Conservation (phyloP, 2,888 invertebrate genomes). For the Leptura quadrifasciata region DNA sequence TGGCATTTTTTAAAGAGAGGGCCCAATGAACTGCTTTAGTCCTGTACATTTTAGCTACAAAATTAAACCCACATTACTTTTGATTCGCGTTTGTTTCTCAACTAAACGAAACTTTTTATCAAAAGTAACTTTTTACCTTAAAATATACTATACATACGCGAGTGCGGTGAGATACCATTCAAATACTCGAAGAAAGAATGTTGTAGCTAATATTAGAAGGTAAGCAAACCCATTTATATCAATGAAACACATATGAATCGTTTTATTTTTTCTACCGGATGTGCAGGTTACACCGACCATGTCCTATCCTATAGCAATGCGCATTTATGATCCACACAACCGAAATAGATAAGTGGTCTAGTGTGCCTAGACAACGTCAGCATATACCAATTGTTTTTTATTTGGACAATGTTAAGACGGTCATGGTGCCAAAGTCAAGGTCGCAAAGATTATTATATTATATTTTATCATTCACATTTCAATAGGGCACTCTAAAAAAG, state of each 20-base stretch:
- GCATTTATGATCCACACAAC: constrained; percentile 49
- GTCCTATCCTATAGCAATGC: constrained; percentile 44
- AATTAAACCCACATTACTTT: too few species aligned
- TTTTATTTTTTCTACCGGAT: constrained; percentile 12
- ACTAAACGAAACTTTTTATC: too few species aligned
- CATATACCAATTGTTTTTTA: constrained; percentile 55
- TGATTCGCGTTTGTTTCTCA: too few species aligned
- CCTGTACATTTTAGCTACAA: too few species aligned
- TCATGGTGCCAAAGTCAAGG: constrained; percentile 63
- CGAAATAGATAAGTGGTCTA: constrained; percentile 62
- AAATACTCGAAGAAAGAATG: neutral
- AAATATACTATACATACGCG: too few species aligned
- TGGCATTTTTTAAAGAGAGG: too few species aligned
- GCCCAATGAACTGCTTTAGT: too few species aligned
- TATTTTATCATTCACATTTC: constrained; percentile 60
- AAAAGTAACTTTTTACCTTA: neutral
- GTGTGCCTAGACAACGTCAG: constrained; percentile 51
- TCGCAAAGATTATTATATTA: constrained; percentile 59
- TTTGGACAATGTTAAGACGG: constrained; percentile 63
- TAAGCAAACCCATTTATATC: neutral
- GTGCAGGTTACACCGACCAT: constrained; percentile 23
- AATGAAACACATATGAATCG: constrained; percentile 1
- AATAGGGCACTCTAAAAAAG: constrained; percentile 45
- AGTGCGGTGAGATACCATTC: neutral
- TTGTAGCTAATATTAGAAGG: neutral